A percentile compares a stretch with the other conserved stretches of the same genome.
phyloP scores from a whole-genome alignment of 2,113 vertebrate genomes.

The Forbesichthys agassizii region DNA sequence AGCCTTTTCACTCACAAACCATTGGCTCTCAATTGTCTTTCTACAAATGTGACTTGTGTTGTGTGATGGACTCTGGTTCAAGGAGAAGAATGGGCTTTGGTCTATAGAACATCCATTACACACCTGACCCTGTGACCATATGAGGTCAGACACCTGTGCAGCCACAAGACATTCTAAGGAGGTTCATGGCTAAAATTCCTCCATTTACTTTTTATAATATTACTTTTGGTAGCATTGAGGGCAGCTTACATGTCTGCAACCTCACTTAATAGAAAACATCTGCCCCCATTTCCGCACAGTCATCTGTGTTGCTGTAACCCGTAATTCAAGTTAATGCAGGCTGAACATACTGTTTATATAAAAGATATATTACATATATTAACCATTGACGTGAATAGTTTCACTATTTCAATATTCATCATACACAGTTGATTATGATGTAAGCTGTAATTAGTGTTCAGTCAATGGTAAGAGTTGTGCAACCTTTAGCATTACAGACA shows the following conservation, averaged over 20 bases:
- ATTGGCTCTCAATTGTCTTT: no score
- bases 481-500: no score
- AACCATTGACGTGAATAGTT: not conserved
- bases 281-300: constrained; percentile 42
- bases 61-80: no score
- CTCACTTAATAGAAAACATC: constrained; percentile 54
- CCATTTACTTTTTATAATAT: constrained; percentile 25
- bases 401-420: not conserved
- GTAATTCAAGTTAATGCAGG: constrained; percentile 1
- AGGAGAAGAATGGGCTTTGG: not conserved
- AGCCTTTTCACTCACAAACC: constrained; percentile 6
- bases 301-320: constrained; percentile 34
- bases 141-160: constrained; percentile 8
- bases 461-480: not conserved
- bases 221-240: constrained; percentile 15
- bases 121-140: not conserved
- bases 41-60: no score
- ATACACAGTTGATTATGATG: not conserved
- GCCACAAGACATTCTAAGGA: constrained; percentile 37
- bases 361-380: no score
- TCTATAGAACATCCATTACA: not conserved
- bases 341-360: not conserved
- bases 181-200: constrained; percentile 40
- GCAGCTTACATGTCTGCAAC: constrained; percentile 46
- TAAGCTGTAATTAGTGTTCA: not conserved